Base-by-base conservation (phyloP, 2,888 invertebrate species). In the Chelonus formosanus region DNA sequence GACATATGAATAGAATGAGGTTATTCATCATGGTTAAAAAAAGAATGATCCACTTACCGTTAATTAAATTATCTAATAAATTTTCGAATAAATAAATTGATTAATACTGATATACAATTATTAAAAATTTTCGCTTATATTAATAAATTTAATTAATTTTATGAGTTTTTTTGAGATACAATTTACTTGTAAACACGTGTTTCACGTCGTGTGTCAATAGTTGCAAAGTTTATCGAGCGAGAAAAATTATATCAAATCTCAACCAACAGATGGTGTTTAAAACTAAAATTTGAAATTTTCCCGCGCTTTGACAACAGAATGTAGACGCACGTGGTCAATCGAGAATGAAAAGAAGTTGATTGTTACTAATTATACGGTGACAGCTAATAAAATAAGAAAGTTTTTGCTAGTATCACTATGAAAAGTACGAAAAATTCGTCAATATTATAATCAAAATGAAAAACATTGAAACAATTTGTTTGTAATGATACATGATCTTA, bases 271-370 rank as follows among this genome's bases (percentile, higher is more conserved):
- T 20, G 20, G 20, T 20, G 20, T 20, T 20, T 20, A 20, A 20
- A 32, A 7, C 36, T 3, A 56, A 40, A 55, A 56, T 63, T 63
- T 48, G 56, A 63, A 63, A 47, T 36, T 48, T 63, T 63, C 63
- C 36, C 63, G 63, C 56, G 45, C 1, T 62, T 40, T 10, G 0
- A 2, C n/a, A 2, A 1, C 1, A 10, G 34, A 50, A 6, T 50
- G 44, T 40, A 52, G 20, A 7, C 40, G 53, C 53, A 61, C 61
- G 52, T 53, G 53, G 62, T 62, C 54, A 10, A 8, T 20, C 40
- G 40, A 40, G 5, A 43, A 43, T 32, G 4, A 45, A 43, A 32
- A 32, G 3, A 35, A n/a, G 5, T 45, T 8, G 36, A 61, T 52
- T 20, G 34, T 20, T 52, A 6, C 6, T 40, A 40, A 40, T 40